Percentiles rank a stretch among this genome's conserved stretches.
Evolutionary conservation across 2,888 invertebrate genomes (phyloP).

Genomic region (Ormyrus thymus): DNA sequence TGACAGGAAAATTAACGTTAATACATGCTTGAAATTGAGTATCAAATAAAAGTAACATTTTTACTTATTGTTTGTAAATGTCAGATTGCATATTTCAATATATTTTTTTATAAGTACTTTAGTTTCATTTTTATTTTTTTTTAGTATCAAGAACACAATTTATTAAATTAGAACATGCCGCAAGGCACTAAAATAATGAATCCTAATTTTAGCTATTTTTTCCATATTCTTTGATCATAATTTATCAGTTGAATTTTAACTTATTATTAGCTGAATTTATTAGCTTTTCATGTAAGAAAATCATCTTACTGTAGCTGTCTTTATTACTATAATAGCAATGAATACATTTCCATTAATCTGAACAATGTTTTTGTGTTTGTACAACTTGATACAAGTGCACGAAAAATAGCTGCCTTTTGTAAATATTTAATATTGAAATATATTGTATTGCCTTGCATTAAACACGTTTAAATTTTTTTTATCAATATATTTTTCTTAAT

Average conservation of each 20-base stretch:
- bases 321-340: conserved; percentile 20
- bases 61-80: conserved; percentile 49
- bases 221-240: conserved; percentile 1
- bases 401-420: conserved; percentile 53
- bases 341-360: conserved; percentile 26
- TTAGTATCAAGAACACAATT: conserved; percentile 43
- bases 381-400: conserved; percentile 53
- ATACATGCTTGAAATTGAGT: conserved; percentile 56
- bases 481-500: conserved; percentile 28
- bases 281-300: conserved; percentile 14
- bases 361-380: conserved; percentile 33
- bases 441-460: conserved; percentile 48
- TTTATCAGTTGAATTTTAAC: too few species aligned
- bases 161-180: conserved; percentile 52
- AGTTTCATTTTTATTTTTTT: conserved; percentile 41
- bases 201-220: conserved; percentile 37
- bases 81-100: conserved; percentile 52
- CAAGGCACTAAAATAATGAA: conserved; percentile 54
- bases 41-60: conserved; percentile 47
- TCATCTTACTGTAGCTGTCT: conserved; percentile 16
- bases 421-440: conserved; percentile 51
- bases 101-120: conserved; percentile 44
- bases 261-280: conserved; percentile 28
- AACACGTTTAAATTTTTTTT: conserved; percentile 30
- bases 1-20: conserved; percentile 38